These are phyloP conservation scores for Barypeithes pellucidus DNA, from an alignment of 2,888 invertebrate species.

Conservation along the genomic window DNA sequence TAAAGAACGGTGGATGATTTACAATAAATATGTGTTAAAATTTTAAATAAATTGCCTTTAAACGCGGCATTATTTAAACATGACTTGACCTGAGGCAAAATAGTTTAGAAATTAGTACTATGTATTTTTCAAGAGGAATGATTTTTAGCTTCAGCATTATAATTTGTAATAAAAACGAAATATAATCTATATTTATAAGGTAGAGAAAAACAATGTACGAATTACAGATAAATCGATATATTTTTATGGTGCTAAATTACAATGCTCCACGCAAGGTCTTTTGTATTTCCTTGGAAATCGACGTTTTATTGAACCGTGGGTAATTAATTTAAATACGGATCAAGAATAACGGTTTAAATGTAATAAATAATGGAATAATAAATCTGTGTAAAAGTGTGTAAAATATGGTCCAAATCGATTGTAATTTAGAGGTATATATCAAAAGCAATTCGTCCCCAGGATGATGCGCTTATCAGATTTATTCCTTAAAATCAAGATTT, in stretches of 20 bases:
- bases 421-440: too few relatives aligned
- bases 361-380: too few relatives aligned
- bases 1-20: not conserved
- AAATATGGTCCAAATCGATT: too few relatives aligned
- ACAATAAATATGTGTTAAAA: not conserved
- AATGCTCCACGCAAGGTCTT: not conserved
- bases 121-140: not conserved
- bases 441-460: too few relatives aligned
- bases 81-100: not conserved
- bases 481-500: too few relatives aligned
- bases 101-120: not conserved
- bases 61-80: conserved; percentile 6
- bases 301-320: too few relatives aligned
- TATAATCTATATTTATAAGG: conserved; percentile 1
- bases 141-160: not conserved
- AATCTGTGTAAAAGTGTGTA: too few relatives aligned
- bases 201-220: not conserved
- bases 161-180: conserved; percentile 5
- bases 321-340: too few relatives aligned
- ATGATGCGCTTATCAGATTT: too few relatives aligned
- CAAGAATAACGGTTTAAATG: too few relatives aligned
- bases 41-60: not conserved
- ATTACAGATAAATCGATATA: not conserved
- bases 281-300: not conserved
- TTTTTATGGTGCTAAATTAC: not conserved